Evolutionary conservation across 2,797 vertebrate genomes (phyloP).

Genomic region (Melanotaenia maccullochi): DNA sequence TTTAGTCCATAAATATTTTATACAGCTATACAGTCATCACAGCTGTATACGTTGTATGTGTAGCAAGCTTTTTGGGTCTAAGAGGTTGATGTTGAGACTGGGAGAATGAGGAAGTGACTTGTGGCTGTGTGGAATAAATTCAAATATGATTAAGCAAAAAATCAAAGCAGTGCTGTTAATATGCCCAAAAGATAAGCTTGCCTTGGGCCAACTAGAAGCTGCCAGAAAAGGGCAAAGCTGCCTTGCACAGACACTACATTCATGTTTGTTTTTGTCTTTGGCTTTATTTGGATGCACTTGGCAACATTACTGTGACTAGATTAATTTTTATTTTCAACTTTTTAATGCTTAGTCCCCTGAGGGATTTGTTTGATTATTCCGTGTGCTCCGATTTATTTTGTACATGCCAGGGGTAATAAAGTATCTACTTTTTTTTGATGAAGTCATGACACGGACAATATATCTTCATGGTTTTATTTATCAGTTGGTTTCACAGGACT

Average conservation of each 20-base stretch:
- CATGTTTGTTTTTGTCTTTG: conserved; percentile 45
- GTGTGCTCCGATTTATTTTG: conserved; percentile 24
- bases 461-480: conserved; percentile 29
- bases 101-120: conserved; percentile 28
- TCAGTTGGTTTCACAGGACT: conserved; percentile 10
- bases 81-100: neutral
- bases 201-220: conserved; percentile 55
- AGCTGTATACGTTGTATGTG: neutral
- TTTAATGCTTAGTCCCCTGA: conserved; percentile 23
- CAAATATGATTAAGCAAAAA: conserved; percentile 49
- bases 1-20: neutral
- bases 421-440: conserved; percentile 22
- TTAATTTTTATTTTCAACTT: conserved; percentile 43
- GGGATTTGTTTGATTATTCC: conserved; percentile 29
- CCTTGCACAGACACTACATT: conserved; percentile 38
- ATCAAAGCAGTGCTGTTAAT: conserved; percentile 43
- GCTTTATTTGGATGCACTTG: conserved; percentile 49
- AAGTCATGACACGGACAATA: conserved; percentile 13
- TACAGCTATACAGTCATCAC: neutral
- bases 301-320: conserved; percentile 36
- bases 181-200: conserved; percentile 51
- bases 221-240: conserved; percentile 47
- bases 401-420: conserved; percentile 12
- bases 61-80: conserved; percentile 7
- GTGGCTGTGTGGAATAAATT: conserved; percentile 42